Evolutionary conservation across 2,797 vertebrate genomes (phyloP).

Genomic region (Peromyscus melanophrys): DNA sequence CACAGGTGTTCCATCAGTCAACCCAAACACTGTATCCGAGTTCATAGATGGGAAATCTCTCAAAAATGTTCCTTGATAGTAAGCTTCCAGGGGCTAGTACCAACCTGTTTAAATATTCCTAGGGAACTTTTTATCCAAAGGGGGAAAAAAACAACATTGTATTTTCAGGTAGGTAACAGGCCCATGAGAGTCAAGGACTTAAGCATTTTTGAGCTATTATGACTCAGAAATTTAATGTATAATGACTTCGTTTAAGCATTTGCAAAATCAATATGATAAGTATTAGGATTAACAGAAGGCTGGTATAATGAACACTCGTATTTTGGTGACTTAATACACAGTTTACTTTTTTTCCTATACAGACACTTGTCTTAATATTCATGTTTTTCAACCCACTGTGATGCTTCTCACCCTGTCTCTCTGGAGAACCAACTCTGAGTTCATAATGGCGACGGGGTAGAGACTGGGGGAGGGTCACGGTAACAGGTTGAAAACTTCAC

Average conservation of each 20-base stretch:
- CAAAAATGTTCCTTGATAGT: not conserved
- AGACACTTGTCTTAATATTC: not conserved
- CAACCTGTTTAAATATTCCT: conserved; percentile 12
- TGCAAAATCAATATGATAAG: not conserved
- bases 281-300: not conserved
- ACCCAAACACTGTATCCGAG: not conserved
- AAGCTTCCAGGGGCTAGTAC: not conserved
- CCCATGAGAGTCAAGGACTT: not conserved
- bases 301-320: not conserved
- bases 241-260: conserved; percentile 8
- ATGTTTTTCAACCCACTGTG: not conserved
- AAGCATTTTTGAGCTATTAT: conserved; percentile 20
- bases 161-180: conserved; percentile 29
- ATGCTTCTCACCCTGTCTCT: not conserved
- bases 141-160: not conserved
- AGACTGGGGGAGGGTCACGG: not conserved
- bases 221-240: not conserved
- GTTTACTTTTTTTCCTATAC: conserved; percentile 28
- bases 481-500: not conserved
- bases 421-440: not conserved
- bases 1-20: not conserved
- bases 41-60: not conserved
- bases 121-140: conserved; percentile 1
- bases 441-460: not conserved
- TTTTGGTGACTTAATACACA: not conserved